Conservation (phyloP, 2,113 vertebrate species). For the Sturnus vulgaris region DNA sequence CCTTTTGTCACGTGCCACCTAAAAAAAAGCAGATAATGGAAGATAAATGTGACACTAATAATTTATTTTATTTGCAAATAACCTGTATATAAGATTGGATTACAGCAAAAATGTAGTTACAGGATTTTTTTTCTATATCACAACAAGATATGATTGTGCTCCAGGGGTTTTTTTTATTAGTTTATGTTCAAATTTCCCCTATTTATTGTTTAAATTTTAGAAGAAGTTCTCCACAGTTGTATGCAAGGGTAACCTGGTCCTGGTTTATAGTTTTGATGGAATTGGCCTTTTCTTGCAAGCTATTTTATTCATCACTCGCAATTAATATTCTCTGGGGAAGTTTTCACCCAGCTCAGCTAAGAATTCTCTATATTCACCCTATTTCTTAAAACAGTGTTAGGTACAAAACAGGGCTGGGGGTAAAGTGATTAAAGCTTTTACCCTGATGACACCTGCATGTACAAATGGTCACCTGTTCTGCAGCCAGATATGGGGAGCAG, state of each 20-base stretch:
- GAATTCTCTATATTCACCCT: not conserved
- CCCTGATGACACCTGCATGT: fast-evolving
- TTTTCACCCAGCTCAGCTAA: not conserved
- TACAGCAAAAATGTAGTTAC: not conserved
- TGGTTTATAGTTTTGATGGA: not conserved
- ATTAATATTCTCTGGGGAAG: not conserved
- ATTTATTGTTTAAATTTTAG: not conserved
- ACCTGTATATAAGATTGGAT: not conserved
- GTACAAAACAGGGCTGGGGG: not conserved
- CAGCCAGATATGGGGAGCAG: not conserved
- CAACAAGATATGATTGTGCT: not conserved
- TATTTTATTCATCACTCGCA: not conserved
- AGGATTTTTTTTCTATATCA: not conserved
- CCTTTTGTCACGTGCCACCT: fast-evolving
- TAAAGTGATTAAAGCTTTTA: not conserved
- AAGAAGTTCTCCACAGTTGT: not conserved
- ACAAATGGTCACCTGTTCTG: not conserved
- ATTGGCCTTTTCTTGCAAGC: not conserved
- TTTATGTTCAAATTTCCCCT: not conserved
- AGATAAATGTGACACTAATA: not conserved
- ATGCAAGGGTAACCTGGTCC: not conserved
- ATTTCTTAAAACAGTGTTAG: not conserved
- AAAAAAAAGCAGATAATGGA: not conserved
- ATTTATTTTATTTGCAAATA: not conserved
- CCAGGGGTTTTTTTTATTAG: not conserved